Base-by-base conservation (phyloP, 2,113 vertebrate species). In the Tursiops truncatus region DNA sequence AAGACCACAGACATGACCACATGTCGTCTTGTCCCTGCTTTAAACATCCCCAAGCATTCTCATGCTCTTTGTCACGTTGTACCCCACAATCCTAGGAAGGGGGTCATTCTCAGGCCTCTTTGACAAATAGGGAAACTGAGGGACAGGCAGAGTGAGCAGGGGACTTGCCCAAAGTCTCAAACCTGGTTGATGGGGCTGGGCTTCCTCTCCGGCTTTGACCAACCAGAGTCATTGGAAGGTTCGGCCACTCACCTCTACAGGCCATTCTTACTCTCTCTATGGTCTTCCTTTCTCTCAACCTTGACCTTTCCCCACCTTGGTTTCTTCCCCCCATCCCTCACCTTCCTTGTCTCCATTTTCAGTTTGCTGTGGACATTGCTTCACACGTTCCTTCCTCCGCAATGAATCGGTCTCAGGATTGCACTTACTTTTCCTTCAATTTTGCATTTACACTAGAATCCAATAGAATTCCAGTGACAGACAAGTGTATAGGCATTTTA, bases 1-100 rank as follows among this genome's bases (percentile, higher is more conserved):
- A 14, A 0, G 17, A 28, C 50, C 14, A 4, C 36, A 25, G 53
- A 15, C 9, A 0, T 0, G 21, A 14, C 60, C 13, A 0, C 0
- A 3, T 5, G 10, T 25, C 0, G 8, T 12, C 56, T 28, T 4
- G 5, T 12, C 58, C 82, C n/a, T 80, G 73, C 25, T 53, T 82
- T 41, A 20, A n/a, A 50, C 28, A 44, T 2, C 44, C 71, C 71
- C n/a, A 36, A 23, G 50, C 31, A 0, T 38, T 44, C n/a, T 41
- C 6, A 20, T 0, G 41, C 88, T 47, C 11, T 8, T 25, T 47
- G 44, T 68, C 31, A 0, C 10, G 31, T 33, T 56, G 25, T 62
- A 53, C 71, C 28, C 31, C 3, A 0, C 12, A 17, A 4, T 26
- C 23, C 58, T 5, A 11, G 17, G n/a, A 2, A 2, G 38, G 58